Conservation (phyloP, 2,888 invertebrate species). For the Furcula furcula region DNA sequence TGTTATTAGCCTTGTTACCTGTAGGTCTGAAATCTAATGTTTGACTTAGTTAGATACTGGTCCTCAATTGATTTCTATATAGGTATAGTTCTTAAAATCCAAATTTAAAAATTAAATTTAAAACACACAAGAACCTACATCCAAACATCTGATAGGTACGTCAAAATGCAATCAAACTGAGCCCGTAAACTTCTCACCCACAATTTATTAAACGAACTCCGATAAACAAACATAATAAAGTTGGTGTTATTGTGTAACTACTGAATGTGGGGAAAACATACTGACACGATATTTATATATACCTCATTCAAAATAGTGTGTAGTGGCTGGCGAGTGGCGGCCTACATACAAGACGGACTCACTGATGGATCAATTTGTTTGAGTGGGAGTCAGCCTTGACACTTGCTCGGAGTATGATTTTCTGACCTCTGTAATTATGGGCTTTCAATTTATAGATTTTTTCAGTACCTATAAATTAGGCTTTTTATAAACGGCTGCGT, state of each 20-base stretch:
- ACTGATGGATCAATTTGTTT: conserved; percentile 3
- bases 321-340: too few species aligned
- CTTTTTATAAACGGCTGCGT: too few species aligned
- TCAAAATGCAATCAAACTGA: conserved; percentile 10
- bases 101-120: too few species aligned
- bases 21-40: too few species aligned
- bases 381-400: conserved; percentile 48
- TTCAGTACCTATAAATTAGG: too few species aligned
- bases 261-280: conserved; percentile 46
- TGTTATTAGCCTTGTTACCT: too few species aligned
- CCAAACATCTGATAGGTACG: conserved; percentile 1
- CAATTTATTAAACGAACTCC: conserved; percentile 18
- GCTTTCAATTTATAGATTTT: too few species aligned
- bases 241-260: conserved; percentile 42
- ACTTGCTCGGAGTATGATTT: conserved; percentile 21
- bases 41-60: too few species aligned
- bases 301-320: conserved; percentile 55
- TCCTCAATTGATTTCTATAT: too few species aligned
- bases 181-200: conserved; percentile 9
- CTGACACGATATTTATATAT: conserved; percentile 46
- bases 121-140: conserved; percentile 1
- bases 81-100: too few species aligned
- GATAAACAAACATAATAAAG: conserved; percentile 30
- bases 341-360: conserved; percentile 40
- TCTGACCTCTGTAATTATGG: conserved; percentile 8